Evolutionary conservation across 2,797 vertebrate species (phyloP).

Genomic region (Helostoma temminkii): DNA sequence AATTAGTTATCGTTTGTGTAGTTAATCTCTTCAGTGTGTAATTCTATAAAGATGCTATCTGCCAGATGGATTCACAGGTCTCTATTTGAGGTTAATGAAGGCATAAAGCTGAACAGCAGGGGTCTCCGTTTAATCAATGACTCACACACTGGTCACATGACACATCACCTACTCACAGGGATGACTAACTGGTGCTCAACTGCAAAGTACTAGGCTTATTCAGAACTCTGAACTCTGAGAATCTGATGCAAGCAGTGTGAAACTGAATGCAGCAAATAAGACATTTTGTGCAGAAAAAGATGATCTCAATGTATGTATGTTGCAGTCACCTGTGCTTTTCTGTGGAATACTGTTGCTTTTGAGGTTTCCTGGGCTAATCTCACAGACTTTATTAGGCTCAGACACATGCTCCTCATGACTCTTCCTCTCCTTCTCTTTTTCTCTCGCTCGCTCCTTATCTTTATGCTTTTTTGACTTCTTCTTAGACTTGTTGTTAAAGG

Average conservation of each 20-base stretch:
- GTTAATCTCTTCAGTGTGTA: background rate
- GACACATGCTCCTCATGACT: constrained; percentile 69
- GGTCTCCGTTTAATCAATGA: constrained; percentile 62
- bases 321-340: constrained; percentile 86
- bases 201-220: constrained; percentile 45
- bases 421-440: constrained; percentile 59
- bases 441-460: constrained; percentile 80
- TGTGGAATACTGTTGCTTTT: constrained; percentile 81
- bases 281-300: background rate
- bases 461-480: constrained; percentile 98
- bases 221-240: constrained; percentile 22
- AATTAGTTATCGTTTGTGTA: background rate
- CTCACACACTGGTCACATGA: constrained; percentile 39
- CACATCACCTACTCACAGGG: constrained; percentile 44
- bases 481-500: constrained; percentile 86
- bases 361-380: constrained; percentile 76
- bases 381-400: constrained; percentile 78
- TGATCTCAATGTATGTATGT: background rate
- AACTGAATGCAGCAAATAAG: background rate
- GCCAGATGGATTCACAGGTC: constrained; percentile 6
- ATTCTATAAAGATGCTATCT: background rate
- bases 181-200: constrained; percentile 50
- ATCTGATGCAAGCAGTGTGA: constrained; percentile 1
- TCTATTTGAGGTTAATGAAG: constrained; percentile 22
- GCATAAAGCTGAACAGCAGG: constrained; percentile 64